These are phyloP conservation scores for Raphicerus campestris DNA, from an alignment of 2,113 vertebrate species.

Conservation along the genomic window DNA sequence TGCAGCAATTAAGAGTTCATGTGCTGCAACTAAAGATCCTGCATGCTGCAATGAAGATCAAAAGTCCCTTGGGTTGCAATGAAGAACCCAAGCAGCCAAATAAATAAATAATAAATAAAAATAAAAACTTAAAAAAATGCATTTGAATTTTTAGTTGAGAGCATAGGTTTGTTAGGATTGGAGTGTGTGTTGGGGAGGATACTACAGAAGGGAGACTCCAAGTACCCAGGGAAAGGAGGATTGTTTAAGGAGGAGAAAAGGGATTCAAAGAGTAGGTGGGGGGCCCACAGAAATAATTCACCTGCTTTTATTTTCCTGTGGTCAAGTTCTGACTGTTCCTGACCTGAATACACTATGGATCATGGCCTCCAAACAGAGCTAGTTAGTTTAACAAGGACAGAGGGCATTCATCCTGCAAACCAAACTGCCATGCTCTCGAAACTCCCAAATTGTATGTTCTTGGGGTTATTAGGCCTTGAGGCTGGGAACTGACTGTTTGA, in stretches of 20 bases:
- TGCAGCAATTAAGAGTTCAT: background rate
- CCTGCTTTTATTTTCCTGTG: background rate
- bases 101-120: background rate
- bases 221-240: background rate
- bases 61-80: background rate
- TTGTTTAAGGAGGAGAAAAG: background rate
- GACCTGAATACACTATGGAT: background rate
- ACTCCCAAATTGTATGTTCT: background rate
- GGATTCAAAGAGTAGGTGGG: background rate
- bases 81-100: background rate
- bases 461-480: background rate
- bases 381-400: background rate
- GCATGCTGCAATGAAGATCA: background rate
- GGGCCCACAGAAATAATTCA: background rate
- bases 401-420: background rate
- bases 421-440: background rate
- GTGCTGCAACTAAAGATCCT: background rate
- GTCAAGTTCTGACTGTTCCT: background rate
- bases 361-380: background rate
- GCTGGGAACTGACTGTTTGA: background rate
- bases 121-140: background rate
- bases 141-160: background rate
- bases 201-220: background rate
- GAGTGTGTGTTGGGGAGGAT: background rate
- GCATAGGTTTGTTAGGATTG: background rate